Base-by-base conservation (phyloP, 92 coral and sea anemone genomes). In the Desmophyllum pertusum region DNA sequence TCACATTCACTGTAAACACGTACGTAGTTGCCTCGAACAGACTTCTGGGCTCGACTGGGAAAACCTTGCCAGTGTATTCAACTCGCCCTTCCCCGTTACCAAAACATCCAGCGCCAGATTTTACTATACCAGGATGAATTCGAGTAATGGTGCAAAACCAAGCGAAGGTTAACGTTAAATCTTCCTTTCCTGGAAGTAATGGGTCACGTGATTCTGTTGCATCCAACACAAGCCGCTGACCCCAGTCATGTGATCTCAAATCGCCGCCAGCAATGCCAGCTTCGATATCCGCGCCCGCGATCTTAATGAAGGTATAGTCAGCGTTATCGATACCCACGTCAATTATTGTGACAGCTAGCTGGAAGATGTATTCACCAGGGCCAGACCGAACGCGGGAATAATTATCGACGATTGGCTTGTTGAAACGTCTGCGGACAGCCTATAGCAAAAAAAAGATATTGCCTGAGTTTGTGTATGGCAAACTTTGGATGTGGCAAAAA, bases 251-350 rank as follows among this genome's bases (percentile, higher is more conserved):
- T 50, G 98, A 87, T 50, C 94, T 84, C 7, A 86, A 67, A 50
- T 90, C 90, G 35, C 99, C 99, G 31, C 99, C 99, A 30, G 63
- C 78, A 30, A 96, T 94, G 57, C 11, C 37, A 10, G 98, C 96
- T 41, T 83, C 53, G 55, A 96, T 89, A 14, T 78, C 82, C 0
- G 97, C 95, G 61, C 86, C 88, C 39, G 88, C 72, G 81, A 94
- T 80, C 39, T 68, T 89, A 37, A 96, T 63, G 92, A 92, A 96
- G 55, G 88, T 86, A 78, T 88, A 84, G 73, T 85, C 88, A 6
- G 91, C 61, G 75, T 91, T 90, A 13, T 43, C 84, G 13, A 87
- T 78, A 35, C 83, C 77, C 6, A 84, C 74, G 33, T 43, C 82
- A 0, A 33, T 42, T 23, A 94, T 70, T 9, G 83, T 77, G 75